A percentile compares a stretch with the other conserved stretches of the same genome.
phyloP scores from a whole-genome alignment of 2,113 vertebrate genomes.

The Oostethus manadensis region DNA sequence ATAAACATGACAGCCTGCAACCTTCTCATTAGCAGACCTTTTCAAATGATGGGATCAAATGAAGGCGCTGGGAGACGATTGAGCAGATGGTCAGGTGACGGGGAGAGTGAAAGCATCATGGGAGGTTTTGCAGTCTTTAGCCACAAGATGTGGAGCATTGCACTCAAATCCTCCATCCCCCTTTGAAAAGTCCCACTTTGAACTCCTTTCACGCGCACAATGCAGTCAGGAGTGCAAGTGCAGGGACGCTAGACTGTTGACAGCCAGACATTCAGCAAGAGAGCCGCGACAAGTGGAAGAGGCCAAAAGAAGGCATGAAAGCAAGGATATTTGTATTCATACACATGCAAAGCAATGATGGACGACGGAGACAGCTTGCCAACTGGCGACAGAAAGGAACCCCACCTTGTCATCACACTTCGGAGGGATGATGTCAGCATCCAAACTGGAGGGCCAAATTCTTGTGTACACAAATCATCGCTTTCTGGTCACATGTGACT shows the following conservation, averaged over 20 bases:
- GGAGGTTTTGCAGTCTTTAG: constrained; percentile 36
- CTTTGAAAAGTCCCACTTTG: constrained; percentile 42
- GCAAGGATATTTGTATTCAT: constrained; percentile 11
- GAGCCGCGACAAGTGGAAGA: constrained; percentile 9
- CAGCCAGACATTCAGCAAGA: constrained; percentile 15
- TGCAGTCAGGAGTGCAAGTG: constrained; percentile 17
- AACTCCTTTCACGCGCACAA: constrained; percentile 43
- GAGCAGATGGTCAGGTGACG: constrained; percentile 32
- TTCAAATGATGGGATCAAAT: neutral
- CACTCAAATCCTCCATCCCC: constrained; percentile 22
- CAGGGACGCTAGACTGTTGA: constrained; percentile 24
- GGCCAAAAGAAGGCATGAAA: neutral
- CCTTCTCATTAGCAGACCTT: constrained; percentile 17
- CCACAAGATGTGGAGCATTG: constrained; percentile 27
- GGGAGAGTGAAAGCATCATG: constrained; percentile 33
- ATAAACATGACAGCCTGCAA: constrained; percentile 28
- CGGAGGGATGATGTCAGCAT: constrained; percentile 23
- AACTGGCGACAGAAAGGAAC: neutral
- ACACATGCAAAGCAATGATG: constrained; percentile 17
- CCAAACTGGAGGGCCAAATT: constrained; percentile 18
- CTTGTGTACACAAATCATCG: neutral
- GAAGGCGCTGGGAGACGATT: neutral
- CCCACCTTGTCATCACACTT: constrained; percentile 19
- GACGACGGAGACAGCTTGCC: neutral
- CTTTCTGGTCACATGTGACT: neutral